phyloP scores from a whole-genome alignment of 2,888 invertebrate genomes.

The Eupithecia exiguata region DNA sequence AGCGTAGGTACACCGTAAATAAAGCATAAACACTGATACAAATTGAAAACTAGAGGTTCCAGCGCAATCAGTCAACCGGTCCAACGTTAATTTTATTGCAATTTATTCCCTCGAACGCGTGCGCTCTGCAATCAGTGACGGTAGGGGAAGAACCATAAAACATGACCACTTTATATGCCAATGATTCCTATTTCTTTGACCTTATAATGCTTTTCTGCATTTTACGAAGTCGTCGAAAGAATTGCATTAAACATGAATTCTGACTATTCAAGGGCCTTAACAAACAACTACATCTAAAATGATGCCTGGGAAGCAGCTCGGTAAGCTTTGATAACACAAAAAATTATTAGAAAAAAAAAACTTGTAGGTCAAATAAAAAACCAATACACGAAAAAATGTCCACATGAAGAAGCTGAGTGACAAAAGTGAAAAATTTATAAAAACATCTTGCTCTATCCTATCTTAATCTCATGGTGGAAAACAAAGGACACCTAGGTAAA shows the following conservation, averaged over 20 bases:
- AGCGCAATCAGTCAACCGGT: constrained; percentile 70
- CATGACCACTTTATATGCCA: neutral
- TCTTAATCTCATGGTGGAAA: neutral
- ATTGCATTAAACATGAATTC: neutral
- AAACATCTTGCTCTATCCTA: neutral
- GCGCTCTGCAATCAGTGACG: constrained; percentile 63
- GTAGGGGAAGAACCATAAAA: constrained; percentile 14
- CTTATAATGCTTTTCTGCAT: neutral
- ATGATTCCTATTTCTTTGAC: neutral
- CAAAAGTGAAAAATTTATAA: neutral
- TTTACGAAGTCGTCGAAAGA: neutral
- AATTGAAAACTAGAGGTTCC: constrained; percentile 70
- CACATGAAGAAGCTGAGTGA: neutral
- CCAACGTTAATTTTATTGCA: constrained; percentile 72
- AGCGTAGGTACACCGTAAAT: constrained; percentile 10
- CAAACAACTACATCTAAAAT: neutral
- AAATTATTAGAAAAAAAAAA: neutral
- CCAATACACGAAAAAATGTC: neutral
- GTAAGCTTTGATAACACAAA: neutral
- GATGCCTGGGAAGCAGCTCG: neutral
- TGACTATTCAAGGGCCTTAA: neutral
- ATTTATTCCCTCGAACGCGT: constrained; percentile 70
- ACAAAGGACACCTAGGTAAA: neutral
- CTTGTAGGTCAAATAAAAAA: neutral
- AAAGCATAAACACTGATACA: constrained; percentile 22